Conservation (phyloP, 2,888 invertebrate species). For the Phengaris arion region DNA sequence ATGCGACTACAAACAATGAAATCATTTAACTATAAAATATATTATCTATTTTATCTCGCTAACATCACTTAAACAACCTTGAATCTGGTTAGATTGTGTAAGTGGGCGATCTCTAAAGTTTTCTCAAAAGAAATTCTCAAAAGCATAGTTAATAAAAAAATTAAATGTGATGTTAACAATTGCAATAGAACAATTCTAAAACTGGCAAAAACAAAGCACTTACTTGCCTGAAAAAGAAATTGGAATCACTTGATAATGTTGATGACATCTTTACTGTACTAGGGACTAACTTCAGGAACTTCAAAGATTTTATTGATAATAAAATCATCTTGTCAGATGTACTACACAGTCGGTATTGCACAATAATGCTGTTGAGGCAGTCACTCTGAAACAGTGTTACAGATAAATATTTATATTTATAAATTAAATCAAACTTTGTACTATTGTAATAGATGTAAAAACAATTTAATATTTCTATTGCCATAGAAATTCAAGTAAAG, state of each 20-base stretch:
- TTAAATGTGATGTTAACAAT: too few relatives aligned
- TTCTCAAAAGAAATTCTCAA: too few relatives aligned
- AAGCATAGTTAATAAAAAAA: too few relatives aligned
- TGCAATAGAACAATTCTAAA: too few relatives aligned
- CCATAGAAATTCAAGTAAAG: too few relatives aligned
- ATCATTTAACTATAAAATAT: background rate
- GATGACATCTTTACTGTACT: constrained; percentile 47
- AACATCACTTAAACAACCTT: background rate
- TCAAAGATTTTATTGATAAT: constrained; percentile 5
- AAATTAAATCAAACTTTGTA: too few relatives aligned
- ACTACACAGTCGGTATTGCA: background rate
- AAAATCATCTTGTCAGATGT: constrained; percentile 22
- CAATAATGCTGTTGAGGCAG: background rate
- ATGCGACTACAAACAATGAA: background rate
- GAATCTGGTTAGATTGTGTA: too few relatives aligned
- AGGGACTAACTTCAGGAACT: constrained; percentile 40
- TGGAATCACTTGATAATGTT: constrained; percentile 47
- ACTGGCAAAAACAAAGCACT: constrained; percentile 30
- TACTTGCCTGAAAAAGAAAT: constrained; percentile 72
- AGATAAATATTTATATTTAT: too few relatives aligned
- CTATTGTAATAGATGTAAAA: too few relatives aligned
- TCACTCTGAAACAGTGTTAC: background rate
- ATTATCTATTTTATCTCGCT: background rate
- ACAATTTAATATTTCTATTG: too few relatives aligned
- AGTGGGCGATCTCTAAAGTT: too few relatives aligned